Base-by-base conservation (phyloP, 1,140 invertebrate genomes). In the Stegodyphus mimosarum region DNA sequence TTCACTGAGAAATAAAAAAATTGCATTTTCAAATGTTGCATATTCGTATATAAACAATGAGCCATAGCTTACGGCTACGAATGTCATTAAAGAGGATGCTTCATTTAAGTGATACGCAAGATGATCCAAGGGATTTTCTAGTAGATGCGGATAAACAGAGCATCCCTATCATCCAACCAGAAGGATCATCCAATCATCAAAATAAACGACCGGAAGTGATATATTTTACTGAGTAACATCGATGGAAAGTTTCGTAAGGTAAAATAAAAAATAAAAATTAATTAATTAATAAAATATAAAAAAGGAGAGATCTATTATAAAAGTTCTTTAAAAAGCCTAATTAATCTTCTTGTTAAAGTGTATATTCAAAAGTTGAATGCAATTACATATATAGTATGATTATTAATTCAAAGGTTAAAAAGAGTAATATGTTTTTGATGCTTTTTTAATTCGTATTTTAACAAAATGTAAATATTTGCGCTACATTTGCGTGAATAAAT, bases 131-230 rank as follows among this genome's bases (percentile, higher is more conserved):
- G 55, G 60, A 67, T 64, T 74, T 74, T 74, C 55, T 60, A 67
- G 80, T 70, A 51, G 80, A 83, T 83, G 80, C 80, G 80, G 80
- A 83, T 83, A 73, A 83, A 83, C 80, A 83, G 64, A 74, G 52
- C 80, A 83, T 74, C 80, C 7, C 80, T 73, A 70, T 49, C 66
- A 53, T 80, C 78, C 78, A 83, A 74, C 80, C 71, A 48, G 18
- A 74, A 11, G 51, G 69, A 81, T 81, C 78, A 64, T 72, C 67
- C 69, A 11, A 71, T 81, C 78, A 80, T 80, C 69, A 63, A 63
- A 79, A 55, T 67, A 67, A 67, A 17, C 7, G 7, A 67, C 17
- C 64, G 64, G 7, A 67, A 67, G n/a, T 67, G 64, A 67, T 7
- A 67, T 17, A 7, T 17, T 17, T 7, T 7, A 67, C 7, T 17